Base-by-base conservation (phyloP, 1,140 invertebrate genomes). In the Apis dorsata region DNA sequence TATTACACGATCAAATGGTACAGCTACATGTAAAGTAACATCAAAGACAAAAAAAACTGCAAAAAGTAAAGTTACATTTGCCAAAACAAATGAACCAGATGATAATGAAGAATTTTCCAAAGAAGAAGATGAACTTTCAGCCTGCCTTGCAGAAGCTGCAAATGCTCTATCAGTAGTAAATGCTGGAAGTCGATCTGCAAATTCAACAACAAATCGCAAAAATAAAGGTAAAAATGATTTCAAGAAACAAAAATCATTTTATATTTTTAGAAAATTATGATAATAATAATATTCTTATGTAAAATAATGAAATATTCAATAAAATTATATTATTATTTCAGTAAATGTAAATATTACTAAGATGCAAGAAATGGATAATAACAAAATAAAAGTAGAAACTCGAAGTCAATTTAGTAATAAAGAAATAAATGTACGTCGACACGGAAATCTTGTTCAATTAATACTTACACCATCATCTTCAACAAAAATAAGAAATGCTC, bases 401-500 rank as follows among this genome's bases (percentile, higher is more conserved):
- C 91, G 92, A 88, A 91, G 89, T 82, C 89, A 92, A 68, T 94
- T 94, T 85, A 92, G 92, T 65, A 95, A 95, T 89, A 95, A 95
- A 75, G 95, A 96, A 89, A 95, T 97, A 75, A 94, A 93, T 57
- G 92, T 97, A 13, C 94, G 95, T 51, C 95, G 95, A 73, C 94
- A 95, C 74, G 95, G 95, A 28, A 95, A 96, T 90, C 94, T 97
- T 80, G 94, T 96, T 5, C 96, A 96, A 88, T 92, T 97, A 78
- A 95, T 96, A 85, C 92, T 97, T 59, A 95, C 95, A 19, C 95
- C 95, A 66, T 94, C 93, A 8, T 93, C 94, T 34, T 93, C 94
- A 3, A 95, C 94, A 1, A 95, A 95, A 91, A 92, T 95, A 85
- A 94, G 94, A 72, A 95, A 96, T 84, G 95, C 94, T 44, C 95